These are phyloP conservation scores for Acleris emargana DNA, from an alignment of 2,888 invertebrate species.

Conservation along the genomic window DNA sequence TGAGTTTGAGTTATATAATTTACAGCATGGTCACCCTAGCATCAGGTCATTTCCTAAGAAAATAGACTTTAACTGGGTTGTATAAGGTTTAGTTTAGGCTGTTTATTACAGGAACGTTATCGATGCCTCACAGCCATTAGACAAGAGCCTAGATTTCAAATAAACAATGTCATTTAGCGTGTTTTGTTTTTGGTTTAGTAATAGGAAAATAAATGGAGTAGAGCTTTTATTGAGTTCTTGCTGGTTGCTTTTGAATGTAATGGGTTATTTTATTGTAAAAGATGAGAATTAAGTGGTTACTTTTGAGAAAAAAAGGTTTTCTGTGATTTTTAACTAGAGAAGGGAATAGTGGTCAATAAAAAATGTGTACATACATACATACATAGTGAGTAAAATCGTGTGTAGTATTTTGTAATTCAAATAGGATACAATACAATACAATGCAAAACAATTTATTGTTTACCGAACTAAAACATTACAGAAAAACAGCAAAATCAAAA, in stretches of 20 bases:
- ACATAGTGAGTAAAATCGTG: too few relatives aligned
- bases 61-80: not conserved
- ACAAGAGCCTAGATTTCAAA: constrained; percentile 16
- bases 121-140: constrained; percentile 11
- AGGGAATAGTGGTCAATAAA: too few relatives aligned
- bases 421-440: not conserved
- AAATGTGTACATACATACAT: too few relatives aligned
- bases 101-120: not conserved
- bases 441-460: not conserved
- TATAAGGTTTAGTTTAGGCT: not conserved
- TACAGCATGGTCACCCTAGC: constrained; percentile 3
- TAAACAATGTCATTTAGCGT: constrained; percentile 18
- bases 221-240: not conserved
- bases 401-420: too few relatives aligned
- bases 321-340: too few relatives aligned
- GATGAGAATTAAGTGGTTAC: not conserved
- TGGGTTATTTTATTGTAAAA: not conserved
- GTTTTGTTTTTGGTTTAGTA: constrained; percentile 8
- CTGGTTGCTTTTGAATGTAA: not conserved
- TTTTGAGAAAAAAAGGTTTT: too few relatives aligned
- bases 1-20: too few relatives aligned
- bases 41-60: not conserved
- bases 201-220: constrained; percentile 12
- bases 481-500: too few relatives aligned
- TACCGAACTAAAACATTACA: not conserved